Conservation (phyloP, 1,140 invertebrate genomes). For the Leguminivora glycinivorella region DNA sequence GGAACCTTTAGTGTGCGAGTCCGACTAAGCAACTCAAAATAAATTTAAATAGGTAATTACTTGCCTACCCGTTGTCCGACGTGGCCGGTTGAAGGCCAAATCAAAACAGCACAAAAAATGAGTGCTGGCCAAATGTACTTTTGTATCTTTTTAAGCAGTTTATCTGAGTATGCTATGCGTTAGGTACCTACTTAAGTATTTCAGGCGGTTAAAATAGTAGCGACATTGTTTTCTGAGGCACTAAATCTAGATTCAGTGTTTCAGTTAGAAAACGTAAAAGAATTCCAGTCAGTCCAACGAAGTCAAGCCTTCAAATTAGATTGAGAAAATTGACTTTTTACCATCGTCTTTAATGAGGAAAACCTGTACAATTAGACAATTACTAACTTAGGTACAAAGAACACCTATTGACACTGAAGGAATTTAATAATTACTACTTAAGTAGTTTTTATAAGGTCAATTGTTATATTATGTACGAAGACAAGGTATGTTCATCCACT, state of each 20-base stretch:
- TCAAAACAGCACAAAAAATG: slow-evolving; percentile 17
- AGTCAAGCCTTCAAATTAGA: too few relatives aligned
- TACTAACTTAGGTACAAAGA: not conserved
- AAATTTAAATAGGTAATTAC: not conserved
- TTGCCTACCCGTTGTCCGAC: not conserved
- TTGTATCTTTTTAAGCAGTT: not conserved
- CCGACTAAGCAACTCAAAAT: not conserved
- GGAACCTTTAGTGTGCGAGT: not conserved
- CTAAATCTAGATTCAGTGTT: too few relatives aligned
- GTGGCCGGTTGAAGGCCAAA: slow-evolving; percentile 22
- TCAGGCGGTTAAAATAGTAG: too few relatives aligned
- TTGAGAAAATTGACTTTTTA: too few relatives aligned
- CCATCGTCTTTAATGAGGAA: too few relatives aligned
- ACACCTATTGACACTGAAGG: not conserved
- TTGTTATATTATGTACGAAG: not conserved
- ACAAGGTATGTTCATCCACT: not conserved
- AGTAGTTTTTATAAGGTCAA: not conserved
- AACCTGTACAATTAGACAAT: too few relatives aligned
- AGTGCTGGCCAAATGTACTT: slow-evolving; percentile 6
- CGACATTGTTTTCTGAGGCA: too few relatives aligned
- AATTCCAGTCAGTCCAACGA: too few relatives aligned
- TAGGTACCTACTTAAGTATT: too few relatives aligned
- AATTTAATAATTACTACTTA: not conserved
- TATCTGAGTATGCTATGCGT: too few relatives aligned
- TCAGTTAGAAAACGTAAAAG: too few relatives aligned